A percentile compares a stretch with the other conserved stretches of the same genome.
phyloP scores from a whole-genome alignment of 1,140 invertebrate genomes.

The Hylyphantes graminicola region DNA sequence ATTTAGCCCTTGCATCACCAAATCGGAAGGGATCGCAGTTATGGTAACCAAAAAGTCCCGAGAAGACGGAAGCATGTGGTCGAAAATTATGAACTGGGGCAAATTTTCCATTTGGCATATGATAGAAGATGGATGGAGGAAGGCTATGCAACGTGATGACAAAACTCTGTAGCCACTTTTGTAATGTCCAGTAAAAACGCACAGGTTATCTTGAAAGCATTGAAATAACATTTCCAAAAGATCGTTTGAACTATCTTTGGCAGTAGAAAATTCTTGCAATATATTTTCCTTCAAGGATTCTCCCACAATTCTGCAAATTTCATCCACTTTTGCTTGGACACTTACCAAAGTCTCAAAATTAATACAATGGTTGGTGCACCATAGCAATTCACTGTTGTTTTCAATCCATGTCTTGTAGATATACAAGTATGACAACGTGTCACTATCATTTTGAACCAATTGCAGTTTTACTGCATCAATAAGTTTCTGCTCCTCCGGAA shows the following conservation, averaged over 20 bases:
- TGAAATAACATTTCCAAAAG: conserved; percentile 46
- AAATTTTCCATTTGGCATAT: conserved; percentile 39
- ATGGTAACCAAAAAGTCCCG: conserved; percentile 35
- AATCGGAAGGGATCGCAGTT: conserved; percentile 22
- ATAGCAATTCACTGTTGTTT: not conserved
- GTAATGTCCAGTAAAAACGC: conserved; percentile 50
- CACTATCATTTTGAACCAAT: conserved; percentile 33
- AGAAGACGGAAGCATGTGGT: conserved; percentile 28
- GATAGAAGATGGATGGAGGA: conserved; percentile 49
- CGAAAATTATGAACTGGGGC: conserved; percentile 44
- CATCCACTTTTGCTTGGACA: conserved; percentile 20
- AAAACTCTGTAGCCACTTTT: conserved; percentile 43
- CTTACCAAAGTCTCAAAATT: conserved; percentile 8
- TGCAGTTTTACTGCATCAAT: conserved; percentile 47
- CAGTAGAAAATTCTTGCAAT: conserved; percentile 16
- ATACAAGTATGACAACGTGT: conserved; percentile 41
- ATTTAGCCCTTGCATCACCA: not conserved
- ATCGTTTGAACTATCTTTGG: not conserved
- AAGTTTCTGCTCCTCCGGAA: conserved; percentile 8
- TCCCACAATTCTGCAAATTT: conserved; percentile 37
- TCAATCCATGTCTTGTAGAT: conserved; percentile 40
- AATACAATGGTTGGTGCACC: conserved; percentile 33
- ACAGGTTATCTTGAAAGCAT: conserved; percentile 45
- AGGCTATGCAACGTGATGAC: conserved; percentile 19
- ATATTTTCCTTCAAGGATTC: conserved; percentile 42